Percentiles rank a stretch among this genome's conserved stretches.
These are phyloP conservation scores for Cataglyphis livida DNA, from an alignment of 2,888 invertebrate genomes.

Conservation along the genomic window DNA sequence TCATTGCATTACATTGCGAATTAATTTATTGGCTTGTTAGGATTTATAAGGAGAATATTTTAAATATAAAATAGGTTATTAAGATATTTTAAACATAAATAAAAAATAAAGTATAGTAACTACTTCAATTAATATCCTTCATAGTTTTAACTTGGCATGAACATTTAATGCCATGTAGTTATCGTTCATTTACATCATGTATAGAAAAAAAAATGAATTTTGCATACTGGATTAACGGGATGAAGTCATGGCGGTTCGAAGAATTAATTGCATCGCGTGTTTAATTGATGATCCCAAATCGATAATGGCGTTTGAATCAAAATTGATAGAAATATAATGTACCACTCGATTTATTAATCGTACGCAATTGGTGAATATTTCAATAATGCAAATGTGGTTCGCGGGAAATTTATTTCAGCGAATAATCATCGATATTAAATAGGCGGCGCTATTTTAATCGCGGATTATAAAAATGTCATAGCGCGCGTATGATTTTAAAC, in stretches of 20 bases:
- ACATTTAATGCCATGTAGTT: constrained; percentile 24
- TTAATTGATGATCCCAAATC: constrained; percentile 46
- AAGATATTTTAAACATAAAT: not conserved
- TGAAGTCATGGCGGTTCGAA: constrained; percentile 40
- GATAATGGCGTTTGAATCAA: constrained; percentile 39
- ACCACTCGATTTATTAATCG: constrained; percentile 45
- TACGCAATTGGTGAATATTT: constrained; percentile 38
- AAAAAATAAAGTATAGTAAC: not conserved
- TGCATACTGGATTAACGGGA: constrained; percentile 35
- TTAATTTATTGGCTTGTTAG: not conserved
- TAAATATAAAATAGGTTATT: not conserved
- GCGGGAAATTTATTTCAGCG: constrained; percentile 35
- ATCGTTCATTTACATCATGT: not conserved
- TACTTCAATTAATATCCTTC: not conserved
- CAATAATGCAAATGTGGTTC: constrained; percentile 44
- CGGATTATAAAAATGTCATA: constrained; percentile 18
- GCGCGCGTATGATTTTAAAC: not conserved
- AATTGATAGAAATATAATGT: constrained; percentile 47
- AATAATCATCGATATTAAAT: constrained; percentile 38
- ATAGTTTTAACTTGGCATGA: constrained; percentile 12
- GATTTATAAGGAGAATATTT: not conserved
- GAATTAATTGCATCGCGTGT: constrained; percentile 46
- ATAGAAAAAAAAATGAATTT: constrained; percentile 26
- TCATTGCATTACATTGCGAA: not conserved
- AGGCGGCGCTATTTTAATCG: constrained; percentile 3